These are phyloP conservation scores for Epizoanthus stellaris DNA, from an alignment of 92 coral and sea anemone genomes.

Conservation along the genomic window DNA sequence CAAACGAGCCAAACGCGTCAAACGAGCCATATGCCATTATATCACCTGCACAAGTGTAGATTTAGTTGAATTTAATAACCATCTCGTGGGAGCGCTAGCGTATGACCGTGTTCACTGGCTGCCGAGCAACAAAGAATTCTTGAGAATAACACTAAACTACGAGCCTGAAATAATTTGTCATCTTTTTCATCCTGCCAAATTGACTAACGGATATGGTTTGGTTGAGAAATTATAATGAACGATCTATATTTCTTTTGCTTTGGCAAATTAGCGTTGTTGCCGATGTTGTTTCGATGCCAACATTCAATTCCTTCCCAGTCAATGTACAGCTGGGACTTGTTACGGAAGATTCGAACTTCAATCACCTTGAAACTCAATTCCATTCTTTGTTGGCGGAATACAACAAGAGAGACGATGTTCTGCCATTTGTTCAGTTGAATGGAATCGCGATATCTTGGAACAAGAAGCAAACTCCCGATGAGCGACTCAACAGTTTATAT, in stretches of 20 bases:
- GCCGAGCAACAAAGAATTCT: too few species aligned
- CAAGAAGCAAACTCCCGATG: constrained; percentile 42
- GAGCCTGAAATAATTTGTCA: too few species aligned
- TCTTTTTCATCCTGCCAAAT: not conserved
- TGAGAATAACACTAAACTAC: too few species aligned
- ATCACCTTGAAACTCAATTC: constrained; percentile 16
- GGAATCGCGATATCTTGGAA: constrained; percentile 64
- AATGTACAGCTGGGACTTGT: constrained; percentile 20
- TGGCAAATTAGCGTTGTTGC: not conserved
- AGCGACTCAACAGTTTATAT: constrained; percentile 9
- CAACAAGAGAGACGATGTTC: constrained; percentile 7
- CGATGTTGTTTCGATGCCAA: not conserved
- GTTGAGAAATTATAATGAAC: not conserved
- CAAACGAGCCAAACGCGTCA: not conserved
- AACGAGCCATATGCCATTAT: not conserved
- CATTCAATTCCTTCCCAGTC: constrained; percentile 2
- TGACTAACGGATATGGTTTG: too few species aligned
- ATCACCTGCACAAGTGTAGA: constrained; percentile 1
- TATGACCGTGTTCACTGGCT: too few species aligned
- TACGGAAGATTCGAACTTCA: not conserved
- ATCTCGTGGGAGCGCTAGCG: too few species aligned
- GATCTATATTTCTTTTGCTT: not conserved
- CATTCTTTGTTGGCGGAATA: constrained; percentile 15
- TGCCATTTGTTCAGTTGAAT: constrained; percentile 10
- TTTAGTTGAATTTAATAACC: too few species aligned